Conservation (phyloP, 2,888 invertebrate genomes). For the Plagodis pulveraria region DNA sequence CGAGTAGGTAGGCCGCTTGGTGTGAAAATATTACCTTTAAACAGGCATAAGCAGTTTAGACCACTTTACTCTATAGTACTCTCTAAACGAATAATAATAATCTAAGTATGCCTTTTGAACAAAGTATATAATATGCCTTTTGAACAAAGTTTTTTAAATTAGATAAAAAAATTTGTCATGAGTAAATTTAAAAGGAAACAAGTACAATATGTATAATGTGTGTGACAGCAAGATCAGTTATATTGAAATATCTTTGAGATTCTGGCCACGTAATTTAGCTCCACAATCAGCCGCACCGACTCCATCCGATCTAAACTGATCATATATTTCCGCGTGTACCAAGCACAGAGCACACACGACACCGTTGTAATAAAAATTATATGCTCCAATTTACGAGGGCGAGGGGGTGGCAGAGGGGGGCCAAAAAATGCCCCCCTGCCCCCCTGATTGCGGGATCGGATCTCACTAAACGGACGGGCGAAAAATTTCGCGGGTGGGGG, state of each 20-base stretch:
- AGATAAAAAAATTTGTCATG: too few relatives aligned
- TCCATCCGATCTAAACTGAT: conserved; percentile 12
- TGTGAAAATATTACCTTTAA: too few relatives aligned
- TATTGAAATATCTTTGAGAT: background rate
- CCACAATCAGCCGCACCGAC: conserved; percentile 10
- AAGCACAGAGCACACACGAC: conserved; percentile 65
- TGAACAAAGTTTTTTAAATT: too few relatives aligned
- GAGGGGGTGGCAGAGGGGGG: conserved; percentile 49
- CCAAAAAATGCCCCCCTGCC: conserved; percentile 66
- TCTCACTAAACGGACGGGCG: conserved; percentile 78
- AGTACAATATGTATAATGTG: too few relatives aligned
- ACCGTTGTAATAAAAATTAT: conserved; percentile 84
- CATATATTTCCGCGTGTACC: conserved; percentile 31
- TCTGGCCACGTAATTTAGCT: conserved; percentile 2
- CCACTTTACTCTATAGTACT: too few relatives aligned
- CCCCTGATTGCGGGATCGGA: conserved; percentile 83
- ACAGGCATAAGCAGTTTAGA: too few relatives aligned
- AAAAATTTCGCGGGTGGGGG: conserved; percentile 69
- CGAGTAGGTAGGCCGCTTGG: too few relatives aligned
- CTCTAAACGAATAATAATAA: too few relatives aligned
- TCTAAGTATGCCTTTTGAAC: too few relatives aligned
- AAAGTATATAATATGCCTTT: too few relatives aligned
- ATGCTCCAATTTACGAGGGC: conserved; percentile 84
- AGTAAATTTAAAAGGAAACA: too few relatives aligned
- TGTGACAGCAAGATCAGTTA: too few relatives aligned